These are phyloP conservation scores for Nestor notabilis DNA, from an alignment of 2,113 vertebrate species.

Conservation along the genomic window DNA sequence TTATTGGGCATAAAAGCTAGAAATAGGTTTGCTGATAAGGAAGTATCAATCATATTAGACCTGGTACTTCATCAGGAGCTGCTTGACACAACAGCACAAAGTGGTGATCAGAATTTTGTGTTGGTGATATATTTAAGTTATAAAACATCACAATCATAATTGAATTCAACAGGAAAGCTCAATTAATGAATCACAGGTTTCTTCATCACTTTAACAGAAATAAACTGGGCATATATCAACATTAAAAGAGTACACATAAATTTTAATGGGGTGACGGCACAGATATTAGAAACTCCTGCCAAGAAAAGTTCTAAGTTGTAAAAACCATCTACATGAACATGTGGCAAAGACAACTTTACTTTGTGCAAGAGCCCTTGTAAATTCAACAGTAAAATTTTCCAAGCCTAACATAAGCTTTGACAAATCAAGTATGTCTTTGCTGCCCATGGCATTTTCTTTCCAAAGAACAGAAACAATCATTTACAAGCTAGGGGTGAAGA, in stretches of 20 bases:
- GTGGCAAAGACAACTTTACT: not conserved
- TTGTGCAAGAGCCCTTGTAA: rapidly evolving
- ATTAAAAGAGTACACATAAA: not conserved
- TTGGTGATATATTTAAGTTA: not conserved
- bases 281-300: not conserved
- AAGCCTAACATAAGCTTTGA: not conserved
- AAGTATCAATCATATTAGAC: not conserved
- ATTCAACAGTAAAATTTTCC: not conserved
- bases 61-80: not conserved
- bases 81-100: not conserved
- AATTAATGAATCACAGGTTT: not conserved
- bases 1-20: not conserved
- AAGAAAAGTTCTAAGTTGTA: not conserved
- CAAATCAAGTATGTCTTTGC: not conserved
- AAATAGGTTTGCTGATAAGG: not conserved
- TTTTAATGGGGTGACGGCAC: not conserved
- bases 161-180: not conserved
- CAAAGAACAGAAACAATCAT: rapidly evolving
- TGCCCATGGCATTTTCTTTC: not conserved
- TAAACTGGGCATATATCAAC: not conserved
- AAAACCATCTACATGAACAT: rapidly evolving
- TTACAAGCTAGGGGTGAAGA: not conserved
- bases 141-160: not conserved
- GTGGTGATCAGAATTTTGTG: not conserved
- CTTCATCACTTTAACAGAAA: not conserved